phyloP scores from a whole-genome alignment of 2,888 invertebrate genomes.

The Scaptomyza tumidula region DNA sequence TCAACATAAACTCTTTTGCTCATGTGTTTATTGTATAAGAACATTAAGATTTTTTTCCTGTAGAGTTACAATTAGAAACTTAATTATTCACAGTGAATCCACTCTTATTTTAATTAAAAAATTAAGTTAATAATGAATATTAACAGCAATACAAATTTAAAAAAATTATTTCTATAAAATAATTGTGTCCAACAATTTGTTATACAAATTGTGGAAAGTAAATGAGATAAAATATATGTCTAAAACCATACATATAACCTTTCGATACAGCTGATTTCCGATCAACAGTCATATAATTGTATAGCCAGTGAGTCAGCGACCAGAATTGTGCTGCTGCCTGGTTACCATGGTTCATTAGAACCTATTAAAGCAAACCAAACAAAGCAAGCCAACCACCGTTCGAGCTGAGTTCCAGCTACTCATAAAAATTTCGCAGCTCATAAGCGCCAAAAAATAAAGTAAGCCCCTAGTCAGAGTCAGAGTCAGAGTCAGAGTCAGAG shows the following conservation, averaged over 20 bases:
- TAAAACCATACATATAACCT: neutral
- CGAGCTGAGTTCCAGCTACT: constrained; percentile 67
- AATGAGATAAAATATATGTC: too few species aligned
- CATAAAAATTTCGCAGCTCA: constrained; percentile 77
- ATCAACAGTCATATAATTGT: constrained; percentile 13
- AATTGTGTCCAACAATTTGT: too few species aligned
- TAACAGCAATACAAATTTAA: too few species aligned
- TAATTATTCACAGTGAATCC: too few species aligned
- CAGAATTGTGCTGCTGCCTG: constrained; percentile 23
- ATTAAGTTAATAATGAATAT: too few species aligned
- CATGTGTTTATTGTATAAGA: too few species aligned
- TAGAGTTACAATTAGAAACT: too few species aligned
- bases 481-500: constrained; percentile 4
- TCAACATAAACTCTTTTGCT: too few species aligned
- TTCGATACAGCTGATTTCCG: constrained; percentile 11
- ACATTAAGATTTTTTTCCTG: too few species aligned
- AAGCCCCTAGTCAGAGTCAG: constrained; percentile 11
- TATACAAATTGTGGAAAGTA: too few species aligned
- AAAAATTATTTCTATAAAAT: too few species aligned
- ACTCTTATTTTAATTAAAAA: too few species aligned
- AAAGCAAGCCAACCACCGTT: constrained; percentile 24
- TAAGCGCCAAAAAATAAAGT: constrained; percentile 67
- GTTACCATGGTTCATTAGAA: constrained; percentile 72
- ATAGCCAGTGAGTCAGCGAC: constrained; percentile 40
- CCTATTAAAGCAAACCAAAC: constrained; percentile 55